A percentile compares a stretch with the other conserved stretches of the same genome.
Conservation (phyloP, 2,888 invertebrate species). For the Patella depressa region DNA sequence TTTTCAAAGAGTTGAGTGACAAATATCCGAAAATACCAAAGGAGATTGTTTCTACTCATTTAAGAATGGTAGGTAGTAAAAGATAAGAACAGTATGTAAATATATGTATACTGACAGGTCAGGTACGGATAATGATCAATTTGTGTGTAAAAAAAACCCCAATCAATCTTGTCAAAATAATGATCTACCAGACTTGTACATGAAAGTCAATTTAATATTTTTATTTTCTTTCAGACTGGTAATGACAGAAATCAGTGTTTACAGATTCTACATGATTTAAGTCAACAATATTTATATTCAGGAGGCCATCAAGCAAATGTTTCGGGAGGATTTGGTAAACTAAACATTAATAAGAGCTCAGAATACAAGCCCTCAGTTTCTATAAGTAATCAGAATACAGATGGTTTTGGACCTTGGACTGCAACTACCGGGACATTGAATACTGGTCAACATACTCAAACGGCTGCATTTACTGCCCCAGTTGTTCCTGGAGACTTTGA, state of each 20-base stretch:
- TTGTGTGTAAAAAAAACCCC: too few species aligned
- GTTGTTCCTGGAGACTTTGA: slow-evolving; percentile 41
- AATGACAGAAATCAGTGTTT: slow-evolving; percentile 60
- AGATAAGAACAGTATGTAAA: too few species aligned
- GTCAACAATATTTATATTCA: slow-evolving; percentile 47
- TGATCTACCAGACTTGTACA: neutral
- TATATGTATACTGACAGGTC: too few species aligned
- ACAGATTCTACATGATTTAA: slow-evolving; percentile 55
- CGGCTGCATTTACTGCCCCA: slow-evolving; percentile 32
- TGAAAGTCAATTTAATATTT: slow-evolving; percentile 2
- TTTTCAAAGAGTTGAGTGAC: slow-evolving; percentile 47
- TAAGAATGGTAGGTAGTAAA: slow-evolving; percentile 46
- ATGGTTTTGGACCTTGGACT: slow-evolving; percentile 16
- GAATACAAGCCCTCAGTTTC: neutral
- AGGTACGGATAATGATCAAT: too few species aligned
- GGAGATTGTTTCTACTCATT: slow-evolving; percentile 39
- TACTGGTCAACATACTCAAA: neutral
- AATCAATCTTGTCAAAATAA: neutral
- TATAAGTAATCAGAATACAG: slow-evolving; percentile 15
- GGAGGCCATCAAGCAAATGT: too few species aligned
- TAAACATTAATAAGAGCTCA: too few species aligned
- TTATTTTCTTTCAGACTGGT: slow-evolving; percentile 51
- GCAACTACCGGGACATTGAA: neutral
- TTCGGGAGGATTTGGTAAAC: too few species aligned
- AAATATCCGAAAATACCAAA: slow-evolving; percentile 55